Conservation (phyloP, 2,888 invertebrate species). For the Perizoma flavofasciatum region DNA sequence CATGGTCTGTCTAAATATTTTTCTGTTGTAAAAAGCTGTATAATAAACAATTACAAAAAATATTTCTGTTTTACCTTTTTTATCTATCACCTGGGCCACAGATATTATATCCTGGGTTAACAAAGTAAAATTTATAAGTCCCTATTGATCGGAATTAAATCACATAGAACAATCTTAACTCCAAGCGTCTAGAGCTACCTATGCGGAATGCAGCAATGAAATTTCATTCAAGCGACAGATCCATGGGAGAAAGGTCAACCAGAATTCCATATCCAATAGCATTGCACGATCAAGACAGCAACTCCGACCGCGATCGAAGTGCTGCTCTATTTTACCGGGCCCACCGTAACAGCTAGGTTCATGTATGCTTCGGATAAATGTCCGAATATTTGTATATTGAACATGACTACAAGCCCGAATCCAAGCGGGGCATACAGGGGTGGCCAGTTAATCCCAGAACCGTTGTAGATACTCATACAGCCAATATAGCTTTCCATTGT, state of each 20-base stretch:
- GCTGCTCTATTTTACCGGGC: constrained; percentile 84
- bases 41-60: too few relatives aligned
- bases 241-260: constrained; percentile 71
- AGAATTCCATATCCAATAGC: constrained; percentile 88
- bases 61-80: too few relatives aligned
- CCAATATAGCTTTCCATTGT: constrained; percentile 63
- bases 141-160: too few relatives aligned
- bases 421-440: constrained; percentile 81
- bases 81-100: too few relatives aligned
- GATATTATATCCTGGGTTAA: too few relatives aligned
- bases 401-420: constrained; percentile 88
- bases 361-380: constrained; percentile 91
- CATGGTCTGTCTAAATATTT: too few relatives aligned
- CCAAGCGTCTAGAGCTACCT: constrained; percentile 82
- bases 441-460: constrained; percentile 67
- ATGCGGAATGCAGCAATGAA: constrained; percentile 83
- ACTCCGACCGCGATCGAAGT: constrained; percentile 82
- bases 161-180: constrained; percentile 77
- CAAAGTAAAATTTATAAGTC: too few relatives aligned
- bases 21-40: too few relatives aligned
- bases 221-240: constrained; percentile 65
- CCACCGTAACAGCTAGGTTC: constrained; percentile 90
- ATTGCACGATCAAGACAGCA: constrained; percentile 86
- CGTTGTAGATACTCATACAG: constrained; percentile 88
- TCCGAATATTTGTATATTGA: constrained; percentile 88